These are phyloP conservation scores for Drosophila niveifrons DNA, from an alignment of 2,888 invertebrate genomes.

Conservation along the genomic window DNA sequence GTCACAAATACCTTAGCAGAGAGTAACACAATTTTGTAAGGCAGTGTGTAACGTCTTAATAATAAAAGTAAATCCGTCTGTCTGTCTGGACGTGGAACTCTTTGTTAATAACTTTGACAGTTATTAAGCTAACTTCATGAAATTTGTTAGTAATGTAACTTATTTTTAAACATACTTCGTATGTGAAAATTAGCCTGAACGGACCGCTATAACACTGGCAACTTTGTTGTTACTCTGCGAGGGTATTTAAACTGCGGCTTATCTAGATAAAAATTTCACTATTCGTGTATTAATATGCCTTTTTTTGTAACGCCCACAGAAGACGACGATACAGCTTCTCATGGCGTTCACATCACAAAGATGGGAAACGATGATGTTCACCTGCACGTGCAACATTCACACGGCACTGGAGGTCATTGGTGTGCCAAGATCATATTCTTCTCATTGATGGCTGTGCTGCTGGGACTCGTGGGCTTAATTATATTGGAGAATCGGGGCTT, in stretches of 20 bases:
- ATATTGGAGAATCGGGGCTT: constrained; percentile 92
- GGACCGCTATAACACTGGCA: no score
- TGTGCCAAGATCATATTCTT: constrained; percentile 94
- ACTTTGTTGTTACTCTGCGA: not conserved
- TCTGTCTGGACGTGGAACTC: not conserved
- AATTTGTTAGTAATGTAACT: not conserved
- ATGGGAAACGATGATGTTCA: constrained; percentile 89
- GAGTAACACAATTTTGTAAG: not conserved
- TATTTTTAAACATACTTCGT: no score
- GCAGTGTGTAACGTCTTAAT: not conserved
- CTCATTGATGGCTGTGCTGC: constrained; percentile 89
- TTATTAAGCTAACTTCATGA: not conserved
- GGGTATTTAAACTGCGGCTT: not conserved
- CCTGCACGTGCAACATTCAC: constrained; percentile 92
- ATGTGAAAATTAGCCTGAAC: no score
- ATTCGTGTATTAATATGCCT: not conserved
- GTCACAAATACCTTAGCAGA: constrained; percentile 1
- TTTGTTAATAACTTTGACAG: not conserved
- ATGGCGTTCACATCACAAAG: constrained; percentile 85
- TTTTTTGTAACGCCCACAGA: constrained; percentile 41
- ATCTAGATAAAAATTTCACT: not conserved
- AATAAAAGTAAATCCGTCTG: not conserved
- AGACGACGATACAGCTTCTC: constrained; percentile 84
- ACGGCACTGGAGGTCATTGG: constrained; percentile 92
- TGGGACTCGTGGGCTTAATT: constrained; percentile 91